These are phyloP conservation scores for Rhyacichthys aspro DNA, from an alignment of 2,797 vertebrate genomes.

Conservation along the genomic window DNA sequence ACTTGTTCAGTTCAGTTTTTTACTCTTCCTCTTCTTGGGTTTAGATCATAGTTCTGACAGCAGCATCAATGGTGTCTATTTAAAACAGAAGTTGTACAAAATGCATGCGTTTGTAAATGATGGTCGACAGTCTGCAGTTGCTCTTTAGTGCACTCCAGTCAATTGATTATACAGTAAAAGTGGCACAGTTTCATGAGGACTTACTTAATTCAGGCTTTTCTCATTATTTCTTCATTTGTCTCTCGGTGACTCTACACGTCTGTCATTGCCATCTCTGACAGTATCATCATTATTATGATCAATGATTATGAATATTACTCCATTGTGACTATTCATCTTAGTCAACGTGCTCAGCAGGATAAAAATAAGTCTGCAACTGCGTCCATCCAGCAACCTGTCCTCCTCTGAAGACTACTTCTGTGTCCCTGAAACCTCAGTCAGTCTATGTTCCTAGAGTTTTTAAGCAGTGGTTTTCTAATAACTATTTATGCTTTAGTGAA, in stretches of 20 bases:
- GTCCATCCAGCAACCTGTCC: constrained; percentile 48
- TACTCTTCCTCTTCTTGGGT: not conserved
- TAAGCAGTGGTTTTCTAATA: constrained; percentile 70
- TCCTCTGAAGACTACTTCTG: constrained; percentile 32
- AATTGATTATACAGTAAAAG: constrained; percentile 10
- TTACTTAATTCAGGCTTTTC: constrained; percentile 43
- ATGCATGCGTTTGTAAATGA: not conserved
- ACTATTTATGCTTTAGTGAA: constrained; percentile 68
- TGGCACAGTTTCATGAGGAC: constrained; percentile 18
- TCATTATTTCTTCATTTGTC: constrained; percentile 72
- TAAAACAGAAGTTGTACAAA: not conserved
- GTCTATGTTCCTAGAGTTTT: constrained; percentile 49
- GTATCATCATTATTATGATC: constrained; percentile 77
- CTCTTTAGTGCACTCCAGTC: constrained; percentile 3
- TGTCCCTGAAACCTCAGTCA: constrained; percentile 48
- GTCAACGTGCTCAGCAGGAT: constrained; percentile 63
- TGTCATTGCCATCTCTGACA: constrained; percentile 76
- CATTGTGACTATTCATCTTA: constrained; percentile 63
- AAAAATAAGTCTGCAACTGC: constrained; percentile 61
- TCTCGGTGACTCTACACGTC: constrained; percentile 60
- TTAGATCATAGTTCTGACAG: constrained; percentile 28
- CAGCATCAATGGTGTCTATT: constrained; percentile 6
- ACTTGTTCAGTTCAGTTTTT: constrained; percentile 56
- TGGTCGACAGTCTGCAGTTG: not conserved
- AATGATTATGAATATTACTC: constrained; percentile 78